A percentile compares a stretch with the other conserved stretches of the same genome.
Evolutionary conservation across 2,113 vertebrate genomes (phyloP).

Genomic region (Ceuthmochares aereus): DNA sequence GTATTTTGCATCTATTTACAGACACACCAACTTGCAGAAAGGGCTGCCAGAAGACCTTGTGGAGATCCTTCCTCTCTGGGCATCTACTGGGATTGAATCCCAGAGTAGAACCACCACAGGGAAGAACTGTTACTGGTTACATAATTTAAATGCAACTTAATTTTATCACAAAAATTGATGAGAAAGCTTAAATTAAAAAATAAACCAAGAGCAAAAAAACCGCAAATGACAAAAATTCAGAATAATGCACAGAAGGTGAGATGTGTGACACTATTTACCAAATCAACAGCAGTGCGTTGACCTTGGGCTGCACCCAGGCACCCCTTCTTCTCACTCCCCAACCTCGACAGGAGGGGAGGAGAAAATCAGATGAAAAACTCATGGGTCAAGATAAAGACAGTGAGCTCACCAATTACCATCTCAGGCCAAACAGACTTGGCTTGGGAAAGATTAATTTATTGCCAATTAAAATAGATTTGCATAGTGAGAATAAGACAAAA

Average conservation of each 20-base stretch:
- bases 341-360: neutral
- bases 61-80: neutral
- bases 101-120: neutral
- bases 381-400: no score
- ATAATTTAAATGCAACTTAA: neutral
- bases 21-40: neutral
- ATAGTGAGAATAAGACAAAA: neutral
- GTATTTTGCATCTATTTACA: neutral
- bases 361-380: neutral
- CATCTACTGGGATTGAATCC: neutral
- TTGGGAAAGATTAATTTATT: no score
- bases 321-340: neutral
- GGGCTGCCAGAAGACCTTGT: neutral
- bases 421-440: no score
- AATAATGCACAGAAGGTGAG: neutral
- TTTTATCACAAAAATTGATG: neutral
- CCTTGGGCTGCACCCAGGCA: neutral
- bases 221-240: neutral
- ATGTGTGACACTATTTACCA: rapidly evolving
- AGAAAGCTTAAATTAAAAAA: neutral
- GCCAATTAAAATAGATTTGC: no score
- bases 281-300: neutral
- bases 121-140: neutral
- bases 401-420: no score
- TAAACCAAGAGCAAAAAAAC: neutral